These are phyloP conservation scores for Eulemur albifrons DNA, from an alignment of 2,797 vertebrate species.

Conservation along the genomic window DNA sequence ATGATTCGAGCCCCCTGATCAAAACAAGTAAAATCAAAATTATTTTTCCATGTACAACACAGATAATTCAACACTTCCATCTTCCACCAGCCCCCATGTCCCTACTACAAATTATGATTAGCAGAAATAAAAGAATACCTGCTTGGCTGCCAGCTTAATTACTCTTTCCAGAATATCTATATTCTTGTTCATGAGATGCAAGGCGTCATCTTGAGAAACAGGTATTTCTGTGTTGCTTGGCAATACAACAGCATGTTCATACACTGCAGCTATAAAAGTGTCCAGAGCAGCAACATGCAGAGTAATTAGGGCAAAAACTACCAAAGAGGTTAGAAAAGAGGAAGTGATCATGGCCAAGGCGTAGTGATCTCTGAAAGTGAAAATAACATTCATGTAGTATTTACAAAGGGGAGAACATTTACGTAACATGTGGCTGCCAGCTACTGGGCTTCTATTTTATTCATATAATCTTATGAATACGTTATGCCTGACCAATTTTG, in stretches of 20 bases:
- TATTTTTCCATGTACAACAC: background rate
- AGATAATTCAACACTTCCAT: background rate
- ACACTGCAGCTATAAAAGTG: constrained; percentile 51
- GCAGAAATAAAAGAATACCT: constrained; percentile 63
- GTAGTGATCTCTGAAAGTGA: background rate
- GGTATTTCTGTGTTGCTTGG: background rate
- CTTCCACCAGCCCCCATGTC: background rate
- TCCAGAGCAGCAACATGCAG: background rate
- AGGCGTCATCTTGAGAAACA: constrained; percentile 62
- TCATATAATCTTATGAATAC: background rate
- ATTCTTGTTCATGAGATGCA: constrained; percentile 74
- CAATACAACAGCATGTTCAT: constrained; percentile 58
- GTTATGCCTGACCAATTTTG: background rate
- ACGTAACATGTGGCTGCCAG: background rate
- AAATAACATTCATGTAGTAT: background rate
- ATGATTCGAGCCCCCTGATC: constrained; percentile 69
- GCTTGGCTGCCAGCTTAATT: constrained; percentile 58
- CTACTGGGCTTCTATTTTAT: background rate
- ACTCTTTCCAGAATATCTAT: constrained; percentile 69
- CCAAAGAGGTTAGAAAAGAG: background rate
- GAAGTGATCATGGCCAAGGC: background rate
- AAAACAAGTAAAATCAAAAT: background rate
- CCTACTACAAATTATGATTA: background rate
- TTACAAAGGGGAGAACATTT: background rate
- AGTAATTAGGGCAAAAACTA: constrained; percentile 28